A percentile compares a stretch with the other conserved stretches of the same genome.
Conservation (phyloP, 2,113 vertebrate genomes). For the Probosciger aterrimus region DNA sequence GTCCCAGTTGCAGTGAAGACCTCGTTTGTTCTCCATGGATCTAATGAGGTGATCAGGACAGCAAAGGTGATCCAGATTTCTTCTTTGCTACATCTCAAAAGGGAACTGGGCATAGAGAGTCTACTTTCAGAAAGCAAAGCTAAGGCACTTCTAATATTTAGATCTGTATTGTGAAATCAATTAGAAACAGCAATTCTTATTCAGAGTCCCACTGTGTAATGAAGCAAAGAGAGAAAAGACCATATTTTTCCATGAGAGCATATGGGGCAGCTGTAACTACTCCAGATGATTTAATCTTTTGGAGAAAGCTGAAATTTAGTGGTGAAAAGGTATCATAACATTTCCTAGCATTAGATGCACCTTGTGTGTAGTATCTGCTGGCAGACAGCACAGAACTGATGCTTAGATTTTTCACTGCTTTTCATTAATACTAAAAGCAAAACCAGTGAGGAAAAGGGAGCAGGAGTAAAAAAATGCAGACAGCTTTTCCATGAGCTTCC, state of each 20-base stretch:
- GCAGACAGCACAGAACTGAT: not conserved
- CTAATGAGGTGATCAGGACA: not conserved
- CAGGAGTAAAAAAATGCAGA: rapidly evolving
- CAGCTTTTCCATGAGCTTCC: not conserved
- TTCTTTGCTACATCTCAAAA: not conserved
- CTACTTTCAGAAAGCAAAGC: not conserved
- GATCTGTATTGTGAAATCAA: not conserved
- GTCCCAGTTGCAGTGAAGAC: not conserved
- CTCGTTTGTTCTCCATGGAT: not conserved
- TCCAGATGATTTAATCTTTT: not conserved
- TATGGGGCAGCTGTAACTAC: not conserved
- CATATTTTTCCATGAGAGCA: not conserved
- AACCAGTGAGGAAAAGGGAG: not conserved
- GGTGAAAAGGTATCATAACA: not conserved
- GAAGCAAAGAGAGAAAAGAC: not conserved
- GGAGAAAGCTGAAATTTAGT: not conserved
- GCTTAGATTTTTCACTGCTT: not conserved
- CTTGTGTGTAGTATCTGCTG: not conserved
- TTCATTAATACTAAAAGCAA: not conserved
- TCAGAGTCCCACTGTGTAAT: not conserved
- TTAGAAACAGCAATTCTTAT: not conserved
- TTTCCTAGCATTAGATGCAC: not conserved
- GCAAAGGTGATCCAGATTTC: not conserved
- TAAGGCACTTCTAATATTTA: not conserved
- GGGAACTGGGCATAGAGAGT: not conserved